Base-by-base conservation (phyloP, 2,797 vertebrate species). In the Erpetoichthys calabaricus region DNA sequence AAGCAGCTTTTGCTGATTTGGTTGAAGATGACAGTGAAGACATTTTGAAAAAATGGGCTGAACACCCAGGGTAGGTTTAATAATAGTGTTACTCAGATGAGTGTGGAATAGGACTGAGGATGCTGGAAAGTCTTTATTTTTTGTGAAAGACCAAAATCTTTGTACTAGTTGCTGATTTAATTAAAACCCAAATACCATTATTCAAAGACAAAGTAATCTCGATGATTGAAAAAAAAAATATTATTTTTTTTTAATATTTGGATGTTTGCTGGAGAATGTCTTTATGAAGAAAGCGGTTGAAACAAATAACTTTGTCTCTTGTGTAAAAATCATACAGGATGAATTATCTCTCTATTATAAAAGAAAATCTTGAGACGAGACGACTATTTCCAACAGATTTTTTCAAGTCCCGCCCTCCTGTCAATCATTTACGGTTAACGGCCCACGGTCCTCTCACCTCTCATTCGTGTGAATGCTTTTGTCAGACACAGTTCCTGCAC, bases 1-100 rank as follows among this genome's bases (percentile, higher is more conserved):
- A 98, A 75, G 88, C 87, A 43, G 80, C 85, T 0, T 98, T 99
- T 68, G 91, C 89, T 2, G 94, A 98, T 64, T 76, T 99, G 44
- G 80, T 97, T 56, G 94, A 98, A 52, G 84, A 76, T 5, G 94
- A 99, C 62, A 67, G 83, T 2, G 87, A 91, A 9, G 89, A 89
- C 67, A 86, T 81, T 0, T 45, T 97, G 0, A 64, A 71, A 44
- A 88, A 85, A 72, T 94, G 85, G 89, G 83, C 89, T 63, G 75
- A 73, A 0, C 86, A 84, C 63, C 85, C 87, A n/a, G 84, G 91
- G 93, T 97, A 81, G 67, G 63, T 49, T 8, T 62, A 52, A 57
- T 47, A 59, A 59, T 7, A 61, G 6, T 8, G 7, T 41, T 41
- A 42, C 46, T 56, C 5, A 53, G 51, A 47, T 25, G 42, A 54